Percentiles rank a stretch among this genome's conserved stretches.
Evolutionary conservation across 2,888 invertebrate genomes (phyloP).

Genomic region (Tinea trinotella): DNA sequence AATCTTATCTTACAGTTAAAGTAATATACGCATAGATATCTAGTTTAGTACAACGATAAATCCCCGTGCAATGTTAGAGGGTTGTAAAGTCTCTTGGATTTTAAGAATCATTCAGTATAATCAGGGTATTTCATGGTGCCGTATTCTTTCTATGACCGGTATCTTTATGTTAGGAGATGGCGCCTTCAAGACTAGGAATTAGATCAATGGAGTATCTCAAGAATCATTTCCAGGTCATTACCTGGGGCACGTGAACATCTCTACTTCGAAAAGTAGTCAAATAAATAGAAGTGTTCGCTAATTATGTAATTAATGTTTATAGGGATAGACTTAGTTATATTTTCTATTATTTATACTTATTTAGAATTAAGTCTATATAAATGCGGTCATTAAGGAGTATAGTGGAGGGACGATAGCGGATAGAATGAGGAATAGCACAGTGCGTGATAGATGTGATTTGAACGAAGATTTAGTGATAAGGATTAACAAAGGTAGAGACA

Average conservation of each 20-base stretch:
- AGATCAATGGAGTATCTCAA: conserved; percentile 4
- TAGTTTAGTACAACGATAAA: not conserved
- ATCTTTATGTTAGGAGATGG: not conserved
- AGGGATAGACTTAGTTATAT: no score
- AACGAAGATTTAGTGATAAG: no score
- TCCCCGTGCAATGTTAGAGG: not conserved
- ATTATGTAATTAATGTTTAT: no score
- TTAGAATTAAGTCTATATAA: no score
- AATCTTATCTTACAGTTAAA: not conserved
- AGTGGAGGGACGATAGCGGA: no score
- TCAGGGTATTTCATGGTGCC: not conserved
- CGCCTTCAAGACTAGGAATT: not conserved
- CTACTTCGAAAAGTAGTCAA: not conserved
- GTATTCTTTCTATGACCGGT: not conserved
- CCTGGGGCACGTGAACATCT: not conserved
- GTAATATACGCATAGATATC: not conserved
- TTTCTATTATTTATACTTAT: no score
- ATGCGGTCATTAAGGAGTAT: no score
- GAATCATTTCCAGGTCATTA: conserved; percentile 2
- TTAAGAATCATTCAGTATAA: not conserved
- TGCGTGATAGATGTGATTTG: no score
- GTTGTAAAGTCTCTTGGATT: not conserved
- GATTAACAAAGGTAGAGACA: no score
- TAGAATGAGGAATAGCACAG: no score
- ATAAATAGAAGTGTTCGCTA: not conserved